phyloP scores from a whole-genome alignment of 23 tunicate species.

The Botrylloides violaceus region DNA sequence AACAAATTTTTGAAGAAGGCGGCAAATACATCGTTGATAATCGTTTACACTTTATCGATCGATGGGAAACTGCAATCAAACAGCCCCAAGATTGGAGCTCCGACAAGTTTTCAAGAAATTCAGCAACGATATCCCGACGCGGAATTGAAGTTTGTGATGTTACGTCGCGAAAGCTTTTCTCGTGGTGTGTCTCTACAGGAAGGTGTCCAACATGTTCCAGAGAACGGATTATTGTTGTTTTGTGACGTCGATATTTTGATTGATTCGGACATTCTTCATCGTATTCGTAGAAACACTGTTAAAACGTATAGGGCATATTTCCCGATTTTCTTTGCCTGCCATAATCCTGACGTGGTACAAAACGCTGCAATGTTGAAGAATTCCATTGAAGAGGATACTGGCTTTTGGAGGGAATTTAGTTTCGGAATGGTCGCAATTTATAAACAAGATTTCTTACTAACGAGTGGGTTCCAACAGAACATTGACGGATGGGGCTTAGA shows the following conservation, averaged over 20 bases:
- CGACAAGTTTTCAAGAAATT: neutral
- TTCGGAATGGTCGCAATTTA: conserved; percentile 30
- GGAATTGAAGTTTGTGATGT: neutral
- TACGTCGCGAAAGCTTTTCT: conserved; percentile 47
- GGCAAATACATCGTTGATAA: conserved; percentile 1
- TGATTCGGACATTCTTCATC: conserved; percentile 36
- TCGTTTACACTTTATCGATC: conserved; percentile 8
- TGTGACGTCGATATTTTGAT: conserved; percentile 90
- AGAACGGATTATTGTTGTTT: conserved; percentile 61
- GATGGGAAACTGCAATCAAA: no score
- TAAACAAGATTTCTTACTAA: conserved; percentile 14
- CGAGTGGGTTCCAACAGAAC: conserved; percentile 8
- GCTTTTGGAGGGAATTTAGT: conserved; percentile 33
- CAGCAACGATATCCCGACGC: conserved; percentile 2
- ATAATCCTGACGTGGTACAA: conserved; percentile 19
- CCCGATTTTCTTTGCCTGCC: conserved; percentile 81
- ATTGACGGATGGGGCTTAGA: conserved; percentile 34
- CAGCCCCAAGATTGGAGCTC: no score
- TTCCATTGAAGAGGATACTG: conserved; percentile 9
- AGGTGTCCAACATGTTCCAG: conserved; percentile 14
- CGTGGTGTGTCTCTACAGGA: conserved; percentile 64
- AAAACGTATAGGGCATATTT: conserved; percentile 53
- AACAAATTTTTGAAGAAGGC: neutral
- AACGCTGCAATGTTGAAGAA: neutral
- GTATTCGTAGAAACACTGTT: conserved; percentile 64